Conservation (phyloP, 2,888 invertebrate species). For the Heliconius cydno region DNA sequence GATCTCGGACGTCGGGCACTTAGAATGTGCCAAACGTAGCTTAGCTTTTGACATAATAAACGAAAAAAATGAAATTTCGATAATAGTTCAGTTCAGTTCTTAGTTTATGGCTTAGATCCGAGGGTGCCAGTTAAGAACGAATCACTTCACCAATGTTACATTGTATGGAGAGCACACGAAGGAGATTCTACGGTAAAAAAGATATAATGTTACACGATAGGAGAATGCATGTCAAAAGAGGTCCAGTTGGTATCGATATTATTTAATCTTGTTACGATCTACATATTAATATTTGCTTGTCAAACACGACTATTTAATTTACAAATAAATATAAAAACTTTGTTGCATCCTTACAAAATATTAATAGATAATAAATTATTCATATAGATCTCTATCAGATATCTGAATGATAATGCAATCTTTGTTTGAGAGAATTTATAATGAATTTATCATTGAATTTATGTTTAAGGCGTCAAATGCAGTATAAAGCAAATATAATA, state of each 20-base stretch:
- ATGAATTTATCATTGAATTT: not conserved
- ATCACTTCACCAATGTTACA: too few species aligned
- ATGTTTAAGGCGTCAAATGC: not conserved
- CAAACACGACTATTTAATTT: not conserved
- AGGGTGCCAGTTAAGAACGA: too few species aligned
- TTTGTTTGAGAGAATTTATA: not conserved
- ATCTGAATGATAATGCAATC: not conserved
- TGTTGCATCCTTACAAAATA: not conserved
- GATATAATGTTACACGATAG: too few species aligned
- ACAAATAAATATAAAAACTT: not conserved
- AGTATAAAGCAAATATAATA: not conserved
- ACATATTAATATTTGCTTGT: not conserved
- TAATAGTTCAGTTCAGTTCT: too few species aligned
- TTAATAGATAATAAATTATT: not conserved
- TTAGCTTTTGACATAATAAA: not conserved
- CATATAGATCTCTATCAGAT: not conserved
- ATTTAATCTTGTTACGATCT: not conserved
- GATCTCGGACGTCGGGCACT: too few species aligned
- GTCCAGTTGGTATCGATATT: not conserved
- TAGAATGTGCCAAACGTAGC: too few species aligned
- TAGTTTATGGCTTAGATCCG: too few species aligned
- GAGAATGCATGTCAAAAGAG: too few species aligned
- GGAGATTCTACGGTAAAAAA: too few species aligned
- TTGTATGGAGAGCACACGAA: too few species aligned
- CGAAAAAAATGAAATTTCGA: not conserved